Evolutionary conservation across 2,888 invertebrate species (phyloP).

Genomic region (Platypus cylindrus): DNA sequence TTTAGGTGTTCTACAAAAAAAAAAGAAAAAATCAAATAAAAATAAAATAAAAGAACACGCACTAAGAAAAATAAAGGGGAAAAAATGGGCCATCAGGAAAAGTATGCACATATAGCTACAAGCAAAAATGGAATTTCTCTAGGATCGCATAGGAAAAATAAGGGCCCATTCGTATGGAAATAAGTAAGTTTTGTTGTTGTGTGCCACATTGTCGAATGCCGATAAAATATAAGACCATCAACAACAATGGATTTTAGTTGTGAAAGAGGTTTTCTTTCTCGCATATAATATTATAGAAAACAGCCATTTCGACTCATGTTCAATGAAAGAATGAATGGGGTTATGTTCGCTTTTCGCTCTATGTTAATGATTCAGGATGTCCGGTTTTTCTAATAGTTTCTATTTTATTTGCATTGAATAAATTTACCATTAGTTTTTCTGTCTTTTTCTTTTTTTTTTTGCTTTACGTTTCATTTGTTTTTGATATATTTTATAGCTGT

Average conservation of each 20-base stretch:
- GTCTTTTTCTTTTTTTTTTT: too few relatives aligned
- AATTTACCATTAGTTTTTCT: conserved; percentile 30
- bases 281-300: conserved; percentile 17
- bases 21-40: too few relatives aligned
- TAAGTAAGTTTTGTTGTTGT: too few relatives aligned
- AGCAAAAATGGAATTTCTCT: too few relatives aligned
- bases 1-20: too few relatives aligned
- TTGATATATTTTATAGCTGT: too few relatives aligned
- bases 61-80: too few relatives aligned
- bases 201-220: conserved; percentile 32
- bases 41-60: too few relatives aligned
- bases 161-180: conserved; percentile 37
- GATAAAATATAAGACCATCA: conserved; percentile 39
- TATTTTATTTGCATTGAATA: conserved; percentile 28
- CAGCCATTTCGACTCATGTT: conserved; percentile 12
- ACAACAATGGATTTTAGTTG: conserved; percentile 34
- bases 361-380: conserved; percentile 34
- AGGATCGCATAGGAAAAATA: too few relatives aligned
- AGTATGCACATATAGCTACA: too few relatives aligned
- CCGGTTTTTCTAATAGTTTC: conserved; percentile 34
- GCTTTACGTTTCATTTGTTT: too few relatives aligned
- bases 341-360: conserved; percentile 29
- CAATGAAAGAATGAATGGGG: conserved; percentile 27
- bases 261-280: conserved; percentile 15
- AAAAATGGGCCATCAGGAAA: too few relatives aligned